A percentile compares a stretch with the other conserved stretches of the same genome.
These are phyloP conservation scores for Gasterosteus nipponicus DNA, from an alignment of 2,113 vertebrate species.

Conservation along the genomic window DNA sequence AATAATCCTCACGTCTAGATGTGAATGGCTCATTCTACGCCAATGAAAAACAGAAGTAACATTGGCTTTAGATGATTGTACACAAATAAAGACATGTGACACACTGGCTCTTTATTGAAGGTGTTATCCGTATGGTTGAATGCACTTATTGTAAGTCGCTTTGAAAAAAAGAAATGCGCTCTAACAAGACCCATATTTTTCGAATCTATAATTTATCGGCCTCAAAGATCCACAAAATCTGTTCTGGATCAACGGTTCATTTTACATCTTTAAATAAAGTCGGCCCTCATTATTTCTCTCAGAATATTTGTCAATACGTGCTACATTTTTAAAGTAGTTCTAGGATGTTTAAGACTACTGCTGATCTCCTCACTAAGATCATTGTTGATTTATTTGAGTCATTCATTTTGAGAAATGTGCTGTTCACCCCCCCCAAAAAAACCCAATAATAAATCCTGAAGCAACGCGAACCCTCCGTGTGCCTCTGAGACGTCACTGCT, in stretches of 20 bases:
- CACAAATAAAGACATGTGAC: not conserved
- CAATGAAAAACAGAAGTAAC: not conserved
- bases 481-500: slow-evolving; percentile 2
- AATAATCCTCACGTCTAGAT: not conserved
- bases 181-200: not conserved
- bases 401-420: not conserved
- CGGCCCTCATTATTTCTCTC: too few species aligned
- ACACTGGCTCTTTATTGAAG: too few species aligned
- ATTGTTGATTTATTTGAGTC: not conserved
- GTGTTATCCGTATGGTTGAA: not conserved
- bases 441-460: not conserved
- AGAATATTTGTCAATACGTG: not conserved
- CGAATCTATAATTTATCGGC: too few species aligned
- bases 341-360: not conserved
- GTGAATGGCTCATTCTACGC: not conserved
- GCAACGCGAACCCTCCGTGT: not conserved
- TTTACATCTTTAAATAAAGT: too few species aligned
- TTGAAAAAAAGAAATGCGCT: not conserved
- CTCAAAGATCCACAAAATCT: too few species aligned
- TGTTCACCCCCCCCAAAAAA: not conserved
- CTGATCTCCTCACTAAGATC: not conserved
- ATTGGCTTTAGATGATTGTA: not conserved
- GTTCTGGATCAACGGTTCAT: too few species aligned
- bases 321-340: not conserved
- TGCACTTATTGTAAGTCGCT: not conserved